A percentile compares a stretch with the other conserved stretches of the same genome.
These are phyloP conservation scores for Pangasianodon gigas DNA, from an alignment of 2,113 vertebrate species.

Conservation along the genomic window DNA sequence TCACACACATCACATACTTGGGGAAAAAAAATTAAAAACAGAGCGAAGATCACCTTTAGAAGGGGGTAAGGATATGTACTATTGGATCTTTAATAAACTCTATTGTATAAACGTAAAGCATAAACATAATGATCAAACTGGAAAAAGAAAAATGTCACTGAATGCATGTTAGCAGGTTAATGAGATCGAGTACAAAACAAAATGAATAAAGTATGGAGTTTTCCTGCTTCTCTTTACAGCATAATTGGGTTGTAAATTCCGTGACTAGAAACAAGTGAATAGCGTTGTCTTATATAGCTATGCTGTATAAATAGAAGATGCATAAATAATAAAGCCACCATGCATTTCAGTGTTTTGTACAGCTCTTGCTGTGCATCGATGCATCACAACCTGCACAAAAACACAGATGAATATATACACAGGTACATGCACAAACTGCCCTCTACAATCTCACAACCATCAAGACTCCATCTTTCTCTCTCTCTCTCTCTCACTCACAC, in stretches of 20 bases:
- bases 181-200: background rate
- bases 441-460: conserved; percentile 18
- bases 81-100: background rate
- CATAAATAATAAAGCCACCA: conserved; percentile 2
- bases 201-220: background rate
- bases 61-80: background rate
- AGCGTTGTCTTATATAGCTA: background rate
- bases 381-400: conserved; percentile 10
- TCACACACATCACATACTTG: background rate
- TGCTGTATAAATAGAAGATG: background rate
- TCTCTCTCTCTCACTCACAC: background rate
- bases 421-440: conserved; percentile 1
- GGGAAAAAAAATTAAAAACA: background rate
- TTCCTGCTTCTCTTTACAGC: background rate
- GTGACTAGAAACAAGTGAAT: background rate
- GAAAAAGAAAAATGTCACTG: background rate
- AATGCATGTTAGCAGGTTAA: background rate
- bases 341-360: background rate
- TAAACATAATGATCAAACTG: background rate
- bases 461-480: background rate
- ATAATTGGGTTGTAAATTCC: background rate
- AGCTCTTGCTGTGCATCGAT: conserved; percentile 15
- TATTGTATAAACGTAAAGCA: background rate
- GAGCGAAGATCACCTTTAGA: background rate
- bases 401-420: background rate